Evolutionary conservation across 1,140 invertebrate species (phyloP).

Genomic region (Camponotus pennsylvanicus): DNA sequence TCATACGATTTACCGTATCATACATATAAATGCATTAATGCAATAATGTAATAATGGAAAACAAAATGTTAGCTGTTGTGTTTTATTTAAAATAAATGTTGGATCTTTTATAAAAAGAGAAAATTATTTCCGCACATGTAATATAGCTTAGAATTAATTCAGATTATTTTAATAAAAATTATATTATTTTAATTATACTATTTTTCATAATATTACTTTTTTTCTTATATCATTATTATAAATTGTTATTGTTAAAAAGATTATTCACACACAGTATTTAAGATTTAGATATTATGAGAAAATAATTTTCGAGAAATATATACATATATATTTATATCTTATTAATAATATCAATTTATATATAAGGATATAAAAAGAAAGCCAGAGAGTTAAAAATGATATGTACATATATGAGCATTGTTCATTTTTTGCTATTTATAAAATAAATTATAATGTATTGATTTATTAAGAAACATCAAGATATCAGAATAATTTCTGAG

Average conservation of each 20-base stretch:
- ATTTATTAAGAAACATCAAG: background rate
- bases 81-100: background rate
- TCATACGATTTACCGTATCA: background rate
- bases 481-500: slow-evolving; percentile 46
- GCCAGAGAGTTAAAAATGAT: no score
- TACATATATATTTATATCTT: no score
- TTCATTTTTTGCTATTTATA: background rate
- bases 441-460: slow-evolving; percentile 27
- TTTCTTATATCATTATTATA: no score
- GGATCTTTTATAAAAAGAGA: background rate
- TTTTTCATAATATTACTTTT: no score
- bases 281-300: background rate
- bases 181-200: no score
- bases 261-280: background rate
- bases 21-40: background rate
- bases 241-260: no score
- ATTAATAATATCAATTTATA: no score
- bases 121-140: background rate
- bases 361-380: no score
- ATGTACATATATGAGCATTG: background rate
- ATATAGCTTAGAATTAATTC: background rate
- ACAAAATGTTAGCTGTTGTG: background rate
- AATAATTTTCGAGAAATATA: background rate
- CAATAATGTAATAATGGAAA: no score
- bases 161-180: background rate